These are phyloP conservation scores for Sitta europaea DNA, from an alignment of 2,113 vertebrate genomes.

Conservation along the genomic window DNA sequence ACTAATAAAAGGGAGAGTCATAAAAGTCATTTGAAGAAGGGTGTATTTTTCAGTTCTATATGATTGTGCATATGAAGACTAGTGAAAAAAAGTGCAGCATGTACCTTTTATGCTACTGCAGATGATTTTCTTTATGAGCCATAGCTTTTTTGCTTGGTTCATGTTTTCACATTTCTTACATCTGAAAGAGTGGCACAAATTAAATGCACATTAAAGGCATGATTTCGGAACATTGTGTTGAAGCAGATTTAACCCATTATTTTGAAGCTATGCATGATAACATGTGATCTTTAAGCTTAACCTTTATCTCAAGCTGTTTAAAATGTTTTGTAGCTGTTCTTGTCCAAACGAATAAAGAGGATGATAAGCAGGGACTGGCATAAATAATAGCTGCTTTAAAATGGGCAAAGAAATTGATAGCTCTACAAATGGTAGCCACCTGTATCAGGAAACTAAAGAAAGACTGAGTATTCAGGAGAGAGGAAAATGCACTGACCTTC, in stretches of 20 bases:
- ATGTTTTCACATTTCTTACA: conserved; percentile 56
- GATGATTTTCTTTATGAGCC: conserved; percentile 14
- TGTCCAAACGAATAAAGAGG: conserved; percentile 76
- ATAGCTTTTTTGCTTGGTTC: conserved; percentile 19
- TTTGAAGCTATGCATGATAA: conserved; percentile 69
- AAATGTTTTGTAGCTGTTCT: conserved; percentile 78
- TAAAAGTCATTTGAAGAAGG: background rate
- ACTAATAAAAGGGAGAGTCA: background rate
- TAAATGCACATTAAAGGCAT: conserved; percentile 67
- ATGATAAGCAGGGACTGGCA: conserved; percentile 70
- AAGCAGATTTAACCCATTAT: conserved; percentile 66
- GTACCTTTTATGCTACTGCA: background rate
- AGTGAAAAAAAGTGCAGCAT: background rate
- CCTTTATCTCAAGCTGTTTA: conserved; percentile 74
- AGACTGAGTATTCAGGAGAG: conserved; percentile 37
- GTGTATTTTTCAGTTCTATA: background rate
- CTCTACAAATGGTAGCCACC: conserved; percentile 77
- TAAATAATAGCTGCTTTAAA: conserved; percentile 76
- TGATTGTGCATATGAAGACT: background rate
- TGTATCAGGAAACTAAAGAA: conserved; percentile 69
- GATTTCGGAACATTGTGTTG: conserved; percentile 50
- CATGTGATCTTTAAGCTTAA: conserved; percentile 71
- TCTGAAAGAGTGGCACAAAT: conserved; percentile 64
- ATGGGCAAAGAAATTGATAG: conserved; percentile 70
- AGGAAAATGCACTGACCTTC: background rate